Evolutionary conservation across 1,140 invertebrate species (phyloP), one percentile per base, ranked within the genome.

Genomic region (Venturia canescens): DNA sequence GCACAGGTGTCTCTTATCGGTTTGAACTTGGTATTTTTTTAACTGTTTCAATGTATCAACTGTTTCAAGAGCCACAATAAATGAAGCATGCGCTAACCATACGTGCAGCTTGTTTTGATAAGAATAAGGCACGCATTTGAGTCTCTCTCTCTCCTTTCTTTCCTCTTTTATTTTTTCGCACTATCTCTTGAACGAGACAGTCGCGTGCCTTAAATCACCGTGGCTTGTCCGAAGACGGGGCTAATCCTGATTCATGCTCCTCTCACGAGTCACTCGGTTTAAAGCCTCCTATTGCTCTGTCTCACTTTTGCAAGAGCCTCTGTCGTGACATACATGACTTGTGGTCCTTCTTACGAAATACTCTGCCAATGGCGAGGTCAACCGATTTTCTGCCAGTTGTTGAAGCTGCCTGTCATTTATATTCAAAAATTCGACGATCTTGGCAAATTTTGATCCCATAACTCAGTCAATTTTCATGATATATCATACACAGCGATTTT

Each of bases 181-280:
- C 80, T 44, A 77, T 78, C 74, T 72, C 15, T 66, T 38, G 31
- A 26, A 29, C 26, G 67, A 63, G 60, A 23, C 60, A 63, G 60
- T 66, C 70, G 78, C 79, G 80, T 63, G 60, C 82, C 84, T 87
- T 89, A 89, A 89, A 89, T 89, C 87, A 89, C 79, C 53, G 66
- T 80, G 44, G 76, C 78, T 80, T 84, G 84, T 87, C 87, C 86
- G 83, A 87, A 85, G 78, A 84, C 67, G 50, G 80, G 81, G 79
- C 85, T 89, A 89, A 89, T 86, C 86, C 84, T 89, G 88, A 89
- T 89, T 88, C 87, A 89, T 88, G 75, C 31, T 26, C 75, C 57
- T 66, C 31, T 57, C 75, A 63, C 75, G 57, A 77, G 29, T 63
- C 53, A 63, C 72, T 50, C 79, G 66, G 29, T 69, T 18, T 69